Evolutionary conservation across 2,113 vertebrate genomes (phyloP), one percentile per base, ranked within the genome.

Genomic region (Carollia perspicillata): DNA sequence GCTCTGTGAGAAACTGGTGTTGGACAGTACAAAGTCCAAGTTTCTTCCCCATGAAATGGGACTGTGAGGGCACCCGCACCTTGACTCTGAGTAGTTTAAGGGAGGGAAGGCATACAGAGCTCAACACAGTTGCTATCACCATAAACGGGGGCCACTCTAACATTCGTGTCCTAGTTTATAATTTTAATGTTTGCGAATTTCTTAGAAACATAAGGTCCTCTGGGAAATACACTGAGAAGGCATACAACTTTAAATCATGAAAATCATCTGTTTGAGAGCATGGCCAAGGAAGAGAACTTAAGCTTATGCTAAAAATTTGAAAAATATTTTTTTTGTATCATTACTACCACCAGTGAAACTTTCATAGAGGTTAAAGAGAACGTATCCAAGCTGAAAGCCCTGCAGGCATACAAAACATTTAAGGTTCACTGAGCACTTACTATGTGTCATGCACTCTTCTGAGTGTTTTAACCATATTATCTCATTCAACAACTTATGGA

Each of bases 361-460:
- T 91, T 78, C 14, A 40, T 84, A 71, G 11, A 80, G 66, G 8
- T 49, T 89, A 93, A 95, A 68, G 18, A 68, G 17, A 92, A 35
- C 28, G 22, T 79, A 14, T 47, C 47, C 37, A 74, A 65, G 72
- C 47, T 80, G 17, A 40, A 80, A 63, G 53, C 35, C 33, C 18
- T 47, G 7, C 23, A 30, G 11, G 26, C 51, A 58, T 23, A 86
- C 26, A 66, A 79, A 74, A 60, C 30, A 33, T 53, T 85, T 86
- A 86, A 58, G 42, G 66, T 75, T 81, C 53, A 94, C 3, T 65
- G 13, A 89, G 8, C 26, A 65, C n/a, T 60, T 79, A 68, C 16
- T 58, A 12, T 49, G 18, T 87, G 53, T 63, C 37, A 80, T 63
- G 18, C 1, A 81, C 8, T 44, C 44, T 71, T 77, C n/a, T 30